Evolutionary conservation across 2,888 invertebrate genomes (phyloP).

Genomic region (Horisme vitalbata): DNA sequence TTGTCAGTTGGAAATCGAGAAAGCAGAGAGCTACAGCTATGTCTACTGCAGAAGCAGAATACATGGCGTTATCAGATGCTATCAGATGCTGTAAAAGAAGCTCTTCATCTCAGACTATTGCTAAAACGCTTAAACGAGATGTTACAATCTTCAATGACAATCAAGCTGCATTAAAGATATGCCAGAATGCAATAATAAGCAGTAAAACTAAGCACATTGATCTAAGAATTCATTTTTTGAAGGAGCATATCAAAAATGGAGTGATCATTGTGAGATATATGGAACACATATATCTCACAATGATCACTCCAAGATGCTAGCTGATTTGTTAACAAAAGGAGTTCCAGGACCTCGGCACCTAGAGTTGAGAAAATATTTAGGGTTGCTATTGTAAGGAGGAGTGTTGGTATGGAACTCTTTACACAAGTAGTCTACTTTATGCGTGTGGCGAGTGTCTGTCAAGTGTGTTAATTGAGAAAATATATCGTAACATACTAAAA

Average conservation of each 20-base stretch:
- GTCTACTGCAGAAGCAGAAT: background rate
- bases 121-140: background rate
- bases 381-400: background rate
- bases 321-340: background rate
- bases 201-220: background rate
- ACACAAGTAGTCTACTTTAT: too few species aligned
- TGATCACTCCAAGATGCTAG: background rate
- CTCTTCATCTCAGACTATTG: background rate
- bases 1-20: conserved; percentile 4
- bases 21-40: background rate
- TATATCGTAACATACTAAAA: too few species aligned
- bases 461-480: too few species aligned
- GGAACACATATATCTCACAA: too few species aligned
- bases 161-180: background rate
- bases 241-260: background rate
- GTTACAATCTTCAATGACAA: background rate
- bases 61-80: background rate
- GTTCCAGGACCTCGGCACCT: background rate
- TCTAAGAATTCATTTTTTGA: background rate
- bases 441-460: too few species aligned
- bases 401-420: too few species aligned
- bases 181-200: background rate
- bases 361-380: background rate
- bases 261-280: background rate
- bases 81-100: conserved; percentile 9